Percentiles rank a stretch among this genome's conserved stretches.
These are phyloP conservation scores for Allolobophora icterica DNA, from an alignment of 2,888 invertebrate genomes.

Conservation along the genomic window DNA sequence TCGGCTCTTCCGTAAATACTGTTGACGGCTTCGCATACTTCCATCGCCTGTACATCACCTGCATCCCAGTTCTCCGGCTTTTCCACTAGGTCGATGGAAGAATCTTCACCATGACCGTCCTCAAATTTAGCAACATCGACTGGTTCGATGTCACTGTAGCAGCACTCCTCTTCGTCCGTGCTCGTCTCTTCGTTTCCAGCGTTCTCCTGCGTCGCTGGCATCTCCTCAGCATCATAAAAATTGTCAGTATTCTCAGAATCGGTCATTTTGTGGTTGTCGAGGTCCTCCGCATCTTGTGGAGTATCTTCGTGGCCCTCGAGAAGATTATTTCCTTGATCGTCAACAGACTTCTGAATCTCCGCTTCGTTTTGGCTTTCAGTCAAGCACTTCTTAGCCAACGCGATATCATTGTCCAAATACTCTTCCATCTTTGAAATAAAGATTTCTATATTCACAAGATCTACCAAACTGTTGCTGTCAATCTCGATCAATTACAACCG, in stretches of 20 bases:
- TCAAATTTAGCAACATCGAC: neutral
- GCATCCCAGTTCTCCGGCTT: neutral
- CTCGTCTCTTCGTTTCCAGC: neutral
- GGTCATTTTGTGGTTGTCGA: neutral
- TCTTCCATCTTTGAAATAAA: neutral
- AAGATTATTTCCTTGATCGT: neutral
- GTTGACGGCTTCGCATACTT: constrained; percentile 11
- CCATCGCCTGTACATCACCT: neutral
- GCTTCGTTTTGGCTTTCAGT: neutral
- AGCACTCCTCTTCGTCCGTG: neutral
- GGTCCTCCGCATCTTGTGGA: neutral
- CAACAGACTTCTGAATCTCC: neutral
- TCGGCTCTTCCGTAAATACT: neutral
- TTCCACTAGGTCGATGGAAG: neutral
- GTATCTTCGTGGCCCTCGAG: neutral
- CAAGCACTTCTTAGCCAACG: neutral
- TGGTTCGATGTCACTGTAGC: neutral
- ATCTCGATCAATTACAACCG: neutral
- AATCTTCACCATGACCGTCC: neutral
- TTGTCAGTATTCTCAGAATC: neutral
- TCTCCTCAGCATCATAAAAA: neutral
- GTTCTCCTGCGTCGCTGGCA: neutral
- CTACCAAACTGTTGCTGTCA: neutral
- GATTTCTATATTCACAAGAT: neutral
- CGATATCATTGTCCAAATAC: constrained; percentile 17